Evolutionary conservation across 2,113 vertebrate genomes (phyloP).

Genomic region (Capreolus pygargus): DNA sequence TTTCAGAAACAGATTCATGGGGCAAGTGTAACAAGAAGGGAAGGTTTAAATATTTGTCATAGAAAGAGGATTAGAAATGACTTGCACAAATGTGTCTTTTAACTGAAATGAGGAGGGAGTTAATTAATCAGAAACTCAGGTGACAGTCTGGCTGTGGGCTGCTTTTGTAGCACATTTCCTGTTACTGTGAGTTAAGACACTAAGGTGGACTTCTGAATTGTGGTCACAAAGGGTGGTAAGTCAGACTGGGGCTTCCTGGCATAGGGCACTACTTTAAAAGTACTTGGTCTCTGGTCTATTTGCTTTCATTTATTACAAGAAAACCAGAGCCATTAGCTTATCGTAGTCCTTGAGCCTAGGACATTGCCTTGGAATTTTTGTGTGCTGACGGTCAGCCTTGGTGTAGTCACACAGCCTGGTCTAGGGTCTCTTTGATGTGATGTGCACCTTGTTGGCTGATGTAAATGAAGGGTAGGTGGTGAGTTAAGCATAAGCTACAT

Average conservation of each 20-base stretch:
- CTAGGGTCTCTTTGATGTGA: background rate
- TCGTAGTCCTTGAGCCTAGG: background rate
- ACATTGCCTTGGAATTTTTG: background rate
- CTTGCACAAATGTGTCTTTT: background rate
- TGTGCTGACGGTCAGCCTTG: background rate
- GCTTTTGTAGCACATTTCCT: background rate
- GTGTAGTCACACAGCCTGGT: background rate
- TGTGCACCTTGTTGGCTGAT: rapidly evolving
- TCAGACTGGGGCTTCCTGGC: background rate
- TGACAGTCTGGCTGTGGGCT: background rate
- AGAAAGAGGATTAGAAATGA: background rate
- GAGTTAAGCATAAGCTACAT: background rate
- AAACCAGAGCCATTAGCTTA: background rate
- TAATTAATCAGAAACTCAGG: background rate
- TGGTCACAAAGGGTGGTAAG: background rate
- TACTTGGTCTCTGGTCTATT: background rate
- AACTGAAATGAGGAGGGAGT: background rate
- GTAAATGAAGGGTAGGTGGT: background rate
- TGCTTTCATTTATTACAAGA: background rate
- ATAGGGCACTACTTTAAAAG: background rate
- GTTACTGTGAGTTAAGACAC: background rate
- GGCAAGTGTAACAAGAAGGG: background rate
- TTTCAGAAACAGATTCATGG: slow-evolving; percentile 18
- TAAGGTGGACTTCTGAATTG: background rate
- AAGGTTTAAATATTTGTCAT: background rate